These are phyloP conservation scores for Nothoprocta pentlandii DNA, from an alignment of 2,113 vertebrate genomes.

Conservation along the genomic window DNA sequence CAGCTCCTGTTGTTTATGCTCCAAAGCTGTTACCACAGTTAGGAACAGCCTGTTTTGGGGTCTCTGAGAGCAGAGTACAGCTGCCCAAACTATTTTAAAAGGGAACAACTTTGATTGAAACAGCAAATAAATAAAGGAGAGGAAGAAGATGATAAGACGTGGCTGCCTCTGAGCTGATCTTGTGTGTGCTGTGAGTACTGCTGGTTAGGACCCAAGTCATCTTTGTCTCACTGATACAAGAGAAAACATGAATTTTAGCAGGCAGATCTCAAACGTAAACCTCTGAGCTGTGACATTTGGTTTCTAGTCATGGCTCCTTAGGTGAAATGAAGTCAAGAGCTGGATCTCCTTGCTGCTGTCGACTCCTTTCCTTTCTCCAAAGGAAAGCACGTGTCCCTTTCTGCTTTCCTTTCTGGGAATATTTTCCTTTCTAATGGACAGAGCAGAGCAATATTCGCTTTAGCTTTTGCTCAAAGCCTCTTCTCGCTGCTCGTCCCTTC, in stretches of 20 bases:
- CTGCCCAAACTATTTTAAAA: constrained; percentile 12
- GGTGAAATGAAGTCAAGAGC: neutral
- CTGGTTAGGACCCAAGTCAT: neutral
- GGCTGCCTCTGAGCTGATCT: neutral
- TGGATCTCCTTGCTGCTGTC: neutral
- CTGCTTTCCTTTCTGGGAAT: no score
- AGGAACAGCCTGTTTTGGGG: neutral
- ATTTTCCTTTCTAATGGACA: no score
- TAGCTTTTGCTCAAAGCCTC: neutral
- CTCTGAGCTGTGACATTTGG: neutral
- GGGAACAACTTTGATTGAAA: neutral
- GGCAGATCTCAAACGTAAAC: neutral
- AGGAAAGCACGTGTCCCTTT: no score
- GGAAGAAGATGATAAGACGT: neutral
- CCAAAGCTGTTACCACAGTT: neutral
- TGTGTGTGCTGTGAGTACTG: neutral
- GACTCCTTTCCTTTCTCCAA: neutral
- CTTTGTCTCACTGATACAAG: neutral
- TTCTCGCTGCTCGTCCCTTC: neutral
- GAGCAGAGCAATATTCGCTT: neutral
- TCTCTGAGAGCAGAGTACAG: neutral
- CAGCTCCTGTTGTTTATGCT: constrained; percentile 21
- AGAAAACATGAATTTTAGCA: neutral
- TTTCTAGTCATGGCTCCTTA: neutral
- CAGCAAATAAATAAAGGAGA: neutral